A percentile compares a stretch with the other conserved stretches of the same genome.
Conservation (phyloP, 2,113 vertebrate genomes). For the Brachionichthys hirsutus region DNA sequence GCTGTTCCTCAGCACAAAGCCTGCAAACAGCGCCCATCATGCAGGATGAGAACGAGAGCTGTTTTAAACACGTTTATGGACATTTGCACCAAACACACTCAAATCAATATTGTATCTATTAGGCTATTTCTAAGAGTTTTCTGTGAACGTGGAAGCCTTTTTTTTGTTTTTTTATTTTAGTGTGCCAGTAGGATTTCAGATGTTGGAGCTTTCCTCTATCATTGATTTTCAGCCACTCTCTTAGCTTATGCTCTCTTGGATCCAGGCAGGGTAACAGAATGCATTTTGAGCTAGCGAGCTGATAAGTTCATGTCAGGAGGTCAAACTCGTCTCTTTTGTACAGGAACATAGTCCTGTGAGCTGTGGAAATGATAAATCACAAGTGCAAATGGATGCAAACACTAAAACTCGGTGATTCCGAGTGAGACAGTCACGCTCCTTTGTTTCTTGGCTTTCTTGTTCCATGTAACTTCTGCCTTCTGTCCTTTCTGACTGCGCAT, state of each 20-base stretch:
- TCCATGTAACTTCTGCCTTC: constrained; percentile 51
- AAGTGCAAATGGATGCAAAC: constrained; percentile 8
- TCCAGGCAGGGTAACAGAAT: constrained; percentile 6
- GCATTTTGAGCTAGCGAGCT: constrained; percentile 4
- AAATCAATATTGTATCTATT: constrained; percentile 57
- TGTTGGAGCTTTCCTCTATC: constrained; percentile 39
- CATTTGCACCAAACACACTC: constrained; percentile 45
- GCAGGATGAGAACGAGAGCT: constrained; percentile 44
- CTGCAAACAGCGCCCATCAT: constrained; percentile 51
- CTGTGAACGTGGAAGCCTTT: constrained; percentile 3
- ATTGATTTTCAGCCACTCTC: constrained; percentile 45
- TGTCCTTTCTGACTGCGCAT: constrained; percentile 48
- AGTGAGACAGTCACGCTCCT: constrained; percentile 1
- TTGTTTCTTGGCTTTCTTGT: constrained; percentile 29
- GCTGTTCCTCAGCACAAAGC: constrained; percentile 53
- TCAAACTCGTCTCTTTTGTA: constrained; percentile 15
- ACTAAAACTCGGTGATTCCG: constrained; percentile 6
- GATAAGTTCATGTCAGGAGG: constrained; percentile 28
- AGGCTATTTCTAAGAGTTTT: constrained; percentile 32
- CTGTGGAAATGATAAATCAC: constrained; percentile 11
- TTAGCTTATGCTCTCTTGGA: constrained; percentile 22
- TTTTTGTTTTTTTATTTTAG: constrained; percentile 21
- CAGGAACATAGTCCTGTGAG: constrained; percentile 6
- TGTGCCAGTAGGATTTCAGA: constrained; percentile 34
- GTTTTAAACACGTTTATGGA: constrained; percentile 40